These are phyloP conservation scores for Lasius platythorax DNA, from an alignment of 2,888 invertebrate genomes.

Conservation along the genomic window DNA sequence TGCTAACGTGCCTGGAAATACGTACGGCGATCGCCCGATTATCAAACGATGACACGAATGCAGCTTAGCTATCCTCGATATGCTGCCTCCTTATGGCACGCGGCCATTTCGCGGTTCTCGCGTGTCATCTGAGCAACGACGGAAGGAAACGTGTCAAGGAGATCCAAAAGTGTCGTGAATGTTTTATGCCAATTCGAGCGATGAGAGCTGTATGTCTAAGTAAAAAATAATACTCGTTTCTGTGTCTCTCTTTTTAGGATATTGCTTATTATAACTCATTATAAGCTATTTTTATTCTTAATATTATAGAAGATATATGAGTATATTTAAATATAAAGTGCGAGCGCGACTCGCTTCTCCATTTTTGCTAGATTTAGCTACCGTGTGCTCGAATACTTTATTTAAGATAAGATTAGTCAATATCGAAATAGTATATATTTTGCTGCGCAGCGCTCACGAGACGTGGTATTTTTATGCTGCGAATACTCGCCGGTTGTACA, in stretches of 20 bases:
- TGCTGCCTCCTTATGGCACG: slow-evolving; percentile 44
- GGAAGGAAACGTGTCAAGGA: slow-evolving; percentile 37
- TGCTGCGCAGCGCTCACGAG: background rate
- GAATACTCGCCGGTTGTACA: slow-evolving; percentile 14
- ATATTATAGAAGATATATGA: background rate
- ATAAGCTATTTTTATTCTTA: background rate
- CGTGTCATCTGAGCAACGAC: slow-evolving; percentile 23
- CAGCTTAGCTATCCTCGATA: slow-evolving; percentile 52
- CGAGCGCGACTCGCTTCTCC: background rate
- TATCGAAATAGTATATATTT: slow-evolving; percentile 15
- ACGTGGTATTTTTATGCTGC: background rate
- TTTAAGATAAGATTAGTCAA: slow-evolving; percentile 15
- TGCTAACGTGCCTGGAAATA: slow-evolving; percentile 27
- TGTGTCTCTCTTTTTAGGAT: background rate
- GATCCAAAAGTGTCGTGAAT: slow-evolving; percentile 17
- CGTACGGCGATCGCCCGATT: slow-evolving; percentile 59
- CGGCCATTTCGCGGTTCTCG: slow-evolving; percentile 15
- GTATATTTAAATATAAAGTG: background rate
- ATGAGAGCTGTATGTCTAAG: background rate
- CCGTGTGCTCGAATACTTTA: background rate
- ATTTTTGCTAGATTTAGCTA: background rate
- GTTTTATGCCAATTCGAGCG: background rate
- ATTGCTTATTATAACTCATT: background rate
- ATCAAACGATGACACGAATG: slow-evolving; percentile 67
- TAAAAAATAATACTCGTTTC: background rate